phyloP scores from a whole-genome alignment of 1,140 invertebrate species.

The Antheraea mylitta region DNA sequence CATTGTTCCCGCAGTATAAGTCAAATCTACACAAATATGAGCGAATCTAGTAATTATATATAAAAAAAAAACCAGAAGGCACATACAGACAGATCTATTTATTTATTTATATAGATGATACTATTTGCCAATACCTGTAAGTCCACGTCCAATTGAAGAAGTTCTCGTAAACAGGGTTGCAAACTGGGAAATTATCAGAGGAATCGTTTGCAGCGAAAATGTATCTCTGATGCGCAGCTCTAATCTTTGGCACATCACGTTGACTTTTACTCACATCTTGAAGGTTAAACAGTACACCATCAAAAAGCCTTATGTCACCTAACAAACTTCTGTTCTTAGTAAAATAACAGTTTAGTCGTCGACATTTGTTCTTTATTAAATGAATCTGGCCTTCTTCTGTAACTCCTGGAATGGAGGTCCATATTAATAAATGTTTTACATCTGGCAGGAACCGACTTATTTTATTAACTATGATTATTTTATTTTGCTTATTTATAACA shows the following conservation, averaged over 20 bases:
- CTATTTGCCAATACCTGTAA: constrained; percentile 71
- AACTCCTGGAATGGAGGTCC: constrained; percentile 37
- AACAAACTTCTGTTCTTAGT: constrained; percentile 51
- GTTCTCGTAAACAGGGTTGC: constrained; percentile 46
- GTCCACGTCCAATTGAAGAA: constrained; percentile 84
- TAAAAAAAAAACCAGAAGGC: no score
- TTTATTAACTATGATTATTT: constrained; percentile 26
- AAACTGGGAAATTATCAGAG: constrained; percentile 57
- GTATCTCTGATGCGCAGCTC: constrained; percentile 63
- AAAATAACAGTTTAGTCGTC: constrained; percentile 51
- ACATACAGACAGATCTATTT: no score
- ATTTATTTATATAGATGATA: neutral
- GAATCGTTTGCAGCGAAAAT: constrained; percentile 69
- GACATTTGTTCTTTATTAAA: constrained; percentile 43
- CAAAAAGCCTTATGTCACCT: constrained; percentile 55
- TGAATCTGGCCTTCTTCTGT: constrained; percentile 40
- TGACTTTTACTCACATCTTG: constrained; percentile 34
- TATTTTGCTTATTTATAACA: constrained; percentile 27
- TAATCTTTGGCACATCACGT: constrained; percentile 33
- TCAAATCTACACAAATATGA: no score
- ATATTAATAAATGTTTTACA: constrained; percentile 50
- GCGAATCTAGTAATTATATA: no score
- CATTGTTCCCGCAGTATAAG: no score
- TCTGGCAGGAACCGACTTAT: constrained; percentile 41
- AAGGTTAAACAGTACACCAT: constrained; percentile 64